phyloP scores from a whole-genome alignment of 2,797 vertebrate genomes.

The Leuciscus waleckii region DNA sequence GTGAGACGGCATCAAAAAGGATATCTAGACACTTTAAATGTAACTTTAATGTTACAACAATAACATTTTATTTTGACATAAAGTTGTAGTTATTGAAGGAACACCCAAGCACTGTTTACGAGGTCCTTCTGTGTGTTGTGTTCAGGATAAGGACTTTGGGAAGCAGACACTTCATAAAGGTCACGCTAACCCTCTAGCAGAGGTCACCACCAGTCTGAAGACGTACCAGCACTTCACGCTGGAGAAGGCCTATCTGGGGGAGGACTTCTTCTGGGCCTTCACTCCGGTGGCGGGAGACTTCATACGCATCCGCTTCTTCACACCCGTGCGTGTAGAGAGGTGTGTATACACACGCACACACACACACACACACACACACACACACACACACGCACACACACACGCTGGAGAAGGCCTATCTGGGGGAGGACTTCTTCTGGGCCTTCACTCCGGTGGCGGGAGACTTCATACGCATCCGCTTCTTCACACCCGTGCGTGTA shows the following conservation, averaged over 20 bases:
- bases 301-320: constrained; percentile 95
- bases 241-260: constrained; percentile 95
- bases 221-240: constrained; percentile 99
- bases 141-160: constrained; percentile 95
- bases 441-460: constrained; percentile 94
- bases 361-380: background rate
- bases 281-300: constrained; percentile 94
- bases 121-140: background rate
- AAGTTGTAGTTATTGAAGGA: background rate
- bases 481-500: constrained; percentile 93
- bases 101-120: background rate
- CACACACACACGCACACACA: background rate
- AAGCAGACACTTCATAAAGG: constrained; percentile 94
- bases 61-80: too few species aligned
- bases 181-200: constrained; percentile 93
- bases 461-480: constrained; percentile 95
- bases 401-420: constrained; percentile 96
- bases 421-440: constrained; percentile 98
- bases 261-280: constrained; percentile 99
- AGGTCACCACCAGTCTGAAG: constrained; percentile 98
- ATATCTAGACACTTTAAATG: background rate
- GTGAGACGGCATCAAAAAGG: background rate
- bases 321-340: constrained; percentile 93
- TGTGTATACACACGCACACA: constrained; percentile 48
- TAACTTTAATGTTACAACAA: background rate